Evolutionary conservation across 2,113 vertebrate species (phyloP).

Genomic region (Cyphomyrus discorhynchus): DNA sequence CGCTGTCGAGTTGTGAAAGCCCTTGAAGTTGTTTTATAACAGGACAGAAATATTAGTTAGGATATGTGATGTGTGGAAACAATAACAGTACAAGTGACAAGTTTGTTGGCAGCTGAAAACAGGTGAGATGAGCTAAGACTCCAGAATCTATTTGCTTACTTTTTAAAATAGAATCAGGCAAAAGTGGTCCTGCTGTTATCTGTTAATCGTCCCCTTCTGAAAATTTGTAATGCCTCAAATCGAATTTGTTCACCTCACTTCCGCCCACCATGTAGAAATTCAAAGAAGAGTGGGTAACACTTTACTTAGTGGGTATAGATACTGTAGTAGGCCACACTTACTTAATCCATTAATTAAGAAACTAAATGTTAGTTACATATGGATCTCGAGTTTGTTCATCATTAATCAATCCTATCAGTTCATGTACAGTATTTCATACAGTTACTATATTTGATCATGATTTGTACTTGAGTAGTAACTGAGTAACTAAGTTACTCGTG

Average conservation of each 20-base stretch:
- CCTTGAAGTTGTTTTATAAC: constrained; percentile 4
- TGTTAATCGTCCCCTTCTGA: neutral
- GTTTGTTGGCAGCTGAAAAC: neutral
- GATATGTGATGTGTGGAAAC: neutral
- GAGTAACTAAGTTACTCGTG: neutral
- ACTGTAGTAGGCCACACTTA: neutral
- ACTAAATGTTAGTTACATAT: neutral
- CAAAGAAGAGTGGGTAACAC: neutral
- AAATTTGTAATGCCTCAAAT: neutral
- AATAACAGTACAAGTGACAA: neutral
- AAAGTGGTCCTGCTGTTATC: neutral
- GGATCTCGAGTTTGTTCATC: neutral
- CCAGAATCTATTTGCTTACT: neutral
- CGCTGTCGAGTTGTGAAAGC: neutral
- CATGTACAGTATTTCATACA: neutral
- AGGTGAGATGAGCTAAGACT: neutral
- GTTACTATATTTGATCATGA: neutral
- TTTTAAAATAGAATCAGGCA: neutral
- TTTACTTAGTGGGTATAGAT: neutral
- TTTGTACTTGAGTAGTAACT: neutral
- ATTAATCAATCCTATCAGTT: neutral
- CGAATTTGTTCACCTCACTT: neutral
- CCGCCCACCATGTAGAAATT: neutral
- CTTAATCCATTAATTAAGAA: neutral
- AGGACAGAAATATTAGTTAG: constrained; percentile 3